Base-by-base conservation (phyloP, 37 sponge, comb jelly and placozoan species). In the Chondrosia reniformis region DNA sequence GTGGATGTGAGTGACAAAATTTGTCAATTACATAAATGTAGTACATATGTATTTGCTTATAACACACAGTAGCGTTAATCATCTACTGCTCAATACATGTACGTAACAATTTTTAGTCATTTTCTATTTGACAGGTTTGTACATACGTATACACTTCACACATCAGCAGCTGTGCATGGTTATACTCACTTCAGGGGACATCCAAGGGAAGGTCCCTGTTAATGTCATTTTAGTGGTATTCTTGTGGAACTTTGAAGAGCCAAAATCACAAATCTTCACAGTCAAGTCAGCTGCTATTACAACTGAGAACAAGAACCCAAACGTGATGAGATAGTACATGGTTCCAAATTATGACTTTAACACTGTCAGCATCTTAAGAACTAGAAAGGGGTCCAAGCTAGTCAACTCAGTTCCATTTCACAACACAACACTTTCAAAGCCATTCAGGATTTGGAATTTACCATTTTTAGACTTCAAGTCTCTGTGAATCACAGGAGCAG, bases 401-500 rank as follows among this genome's bases (percentile, higher is more conserved):
- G 31, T 25, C n/a, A n/a, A n/a, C n/a, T n/a, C n/a, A n/a, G n/a
- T n/a, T n/a, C n/a, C n/a, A n/a, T n/a, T n/a, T n/a, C 78, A 77
- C 78, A 77, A 57, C 55, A 57, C 55, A 57, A 77, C 78, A 77
- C 59, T 55, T 55, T 10, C 39, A 77, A 24, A 56, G 27, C n/a
- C 58, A 56, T 28, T 28, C 58, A 56, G 27, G 27, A 24, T 28
- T 28, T 33, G 37, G 2, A 25, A 75, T 79, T 49, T 44, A 91
- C 92, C 92, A 84, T 95, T 95, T 76, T 81, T 91, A 1, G 96
- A 95, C 80, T 95, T 95, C 43, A 95, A 81, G 75, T 95, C 96
- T 80, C 96, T 83, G 71, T 95, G 96, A 40, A 95, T 84, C 33
- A 95, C 96, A 22, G 89, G 84, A 7, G 72, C 46, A 1, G 96